Conservation (phyloP, 2,888 invertebrate species). For the Ichneumoninae sp. region DNA sequence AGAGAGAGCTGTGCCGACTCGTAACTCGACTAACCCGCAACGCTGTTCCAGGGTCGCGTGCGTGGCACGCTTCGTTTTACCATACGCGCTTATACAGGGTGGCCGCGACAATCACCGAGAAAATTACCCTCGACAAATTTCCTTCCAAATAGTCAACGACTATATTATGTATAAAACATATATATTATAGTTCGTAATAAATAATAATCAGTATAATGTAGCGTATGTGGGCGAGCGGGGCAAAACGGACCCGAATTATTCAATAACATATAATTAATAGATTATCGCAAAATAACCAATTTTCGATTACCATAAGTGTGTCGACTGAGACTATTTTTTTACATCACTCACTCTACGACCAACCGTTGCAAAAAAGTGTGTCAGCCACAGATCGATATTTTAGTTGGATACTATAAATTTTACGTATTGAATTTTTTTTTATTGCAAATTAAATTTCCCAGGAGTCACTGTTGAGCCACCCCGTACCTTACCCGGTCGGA, state of each 20-base stretch:
- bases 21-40: slow-evolving; percentile 11
- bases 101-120: neutral
- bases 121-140: neutral
- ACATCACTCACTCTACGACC: neutral
- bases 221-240: neutral
- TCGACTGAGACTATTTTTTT: neutral
- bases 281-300: neutral
- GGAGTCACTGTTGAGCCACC: neutral
- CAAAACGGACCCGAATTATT: neutral
- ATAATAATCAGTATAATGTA: neutral
- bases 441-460: neutral
- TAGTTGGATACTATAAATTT: neutral
- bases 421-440: neutral
- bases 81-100: slow-evolving; percentile 35
- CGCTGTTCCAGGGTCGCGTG: slow-evolving; percentile 43
- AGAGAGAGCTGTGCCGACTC: slow-evolving; percentile 26
- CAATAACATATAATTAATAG: neutral
- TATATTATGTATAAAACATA: too few species aligned
- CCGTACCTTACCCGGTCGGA: neutral
- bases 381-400: neutral
- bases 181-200: too few species aligned
- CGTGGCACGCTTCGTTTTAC: slow-evolving; percentile 31
- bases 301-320: neutral
- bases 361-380: neutral
- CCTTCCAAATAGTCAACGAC: too few species aligned